Evolutionary conservation across 2,113 vertebrate genomes (phyloP), one percentile per base, ranked within the genome.

Genomic region (Dolichallabes microphthalmus): DNA sequence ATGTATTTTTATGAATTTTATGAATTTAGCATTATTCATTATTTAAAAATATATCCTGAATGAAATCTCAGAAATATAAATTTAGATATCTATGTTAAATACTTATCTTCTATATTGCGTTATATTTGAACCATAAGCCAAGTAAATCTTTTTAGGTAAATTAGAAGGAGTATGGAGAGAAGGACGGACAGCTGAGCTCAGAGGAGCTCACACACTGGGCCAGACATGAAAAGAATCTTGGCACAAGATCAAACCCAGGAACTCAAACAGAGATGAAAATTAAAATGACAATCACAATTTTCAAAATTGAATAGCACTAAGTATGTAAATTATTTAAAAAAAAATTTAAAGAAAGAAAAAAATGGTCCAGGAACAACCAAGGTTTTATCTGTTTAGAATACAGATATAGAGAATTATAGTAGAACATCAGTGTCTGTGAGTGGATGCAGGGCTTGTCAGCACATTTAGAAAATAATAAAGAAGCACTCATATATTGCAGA

Each of bases 121-220:
- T 8, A 12, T 22, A 39, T 17, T 39, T 32, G 8, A 50, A 50
- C 25, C 39, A 25, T 71, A 25, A 74, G 39, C 11, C 20, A 45
- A 73, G 69, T 11, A 45, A 73, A 22, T 10, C n/a, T 27, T 7
- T 45, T 76, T 10, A 30, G 30, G 52, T 93, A 93, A 94, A 94
- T 93, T 92, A 93, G 76, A 58, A 53, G 22, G 53, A 63, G 73
- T 86, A 87, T 85, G 83, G 66, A 53, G 89, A 90, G 87, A 86
- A 91, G 88, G 92, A 92, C 64, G 88, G 92, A 92, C 64, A 32
- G 76, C 81, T 25, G 17, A 88, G 82, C 86, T 86, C 90, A 91
- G 90, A 92, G 88, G 11, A 73, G 19, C 60, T 35, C 69, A 63
- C 35, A n/a, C 19, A 55, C 60, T 69, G 32, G 89, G 45, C 63